Evolutionary conservation across 2,797 vertebrate genomes (phyloP).

Genomic region (Pangasius sanitwongsei): DNA sequence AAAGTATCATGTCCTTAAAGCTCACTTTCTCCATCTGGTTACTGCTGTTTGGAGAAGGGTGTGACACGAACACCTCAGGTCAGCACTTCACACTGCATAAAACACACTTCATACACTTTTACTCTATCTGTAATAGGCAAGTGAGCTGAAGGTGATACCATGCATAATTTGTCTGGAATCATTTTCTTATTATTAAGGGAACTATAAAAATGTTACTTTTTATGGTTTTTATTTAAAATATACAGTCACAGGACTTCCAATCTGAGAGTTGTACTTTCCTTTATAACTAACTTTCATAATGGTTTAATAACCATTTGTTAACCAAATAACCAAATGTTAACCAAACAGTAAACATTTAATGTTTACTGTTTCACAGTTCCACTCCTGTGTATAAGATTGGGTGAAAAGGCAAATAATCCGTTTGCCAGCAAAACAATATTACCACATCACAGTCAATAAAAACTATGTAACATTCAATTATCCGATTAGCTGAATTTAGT

Average conservation of each 20-base stretch:
- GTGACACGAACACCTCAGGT: constrained; percentile 19
- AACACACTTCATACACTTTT: neutral
- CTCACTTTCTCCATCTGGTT: constrained; percentile 66
- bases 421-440: neutral
- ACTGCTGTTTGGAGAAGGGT: constrained; percentile 41
- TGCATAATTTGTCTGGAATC: neutral
- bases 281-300: neutral
- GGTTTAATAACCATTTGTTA: neutral
- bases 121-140: neutral
- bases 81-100: neutral
- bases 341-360: too few species aligned
- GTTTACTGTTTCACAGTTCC: too few species aligned
- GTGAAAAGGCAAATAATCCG: neutral
- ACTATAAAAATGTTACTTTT: neutral
- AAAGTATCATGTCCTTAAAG: constrained; percentile 38
- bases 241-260: neutral
- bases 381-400: neutral
- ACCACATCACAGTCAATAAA: neutral
- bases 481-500: neutral
- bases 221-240: neutral
- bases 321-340: too few species aligned
- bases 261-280: neutral
- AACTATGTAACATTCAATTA: neutral
- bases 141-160: neutral
- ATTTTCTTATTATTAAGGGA: neutral